Base-by-base conservation (phyloP, 2,888 invertebrate species). In the Unio pictorum region DNA sequence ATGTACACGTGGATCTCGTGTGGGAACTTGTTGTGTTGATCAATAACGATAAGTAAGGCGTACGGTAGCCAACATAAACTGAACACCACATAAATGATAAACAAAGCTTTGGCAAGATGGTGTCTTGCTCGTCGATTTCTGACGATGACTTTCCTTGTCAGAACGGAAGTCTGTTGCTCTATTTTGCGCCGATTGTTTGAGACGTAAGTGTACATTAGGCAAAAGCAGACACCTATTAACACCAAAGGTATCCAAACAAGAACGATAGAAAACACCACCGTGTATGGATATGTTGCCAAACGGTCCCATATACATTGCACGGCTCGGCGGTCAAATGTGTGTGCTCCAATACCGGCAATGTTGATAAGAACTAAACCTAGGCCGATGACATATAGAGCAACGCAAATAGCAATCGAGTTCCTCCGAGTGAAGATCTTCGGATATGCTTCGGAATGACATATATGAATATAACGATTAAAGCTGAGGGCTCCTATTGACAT, bases 301-400 rank as follows among this genome's bases (percentile, higher is more conserved):
- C 85, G 71, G 66, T 84, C 82, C 82, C 84, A 85, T 30, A 85
- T 83, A 68, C 84, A 85, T 66, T 83, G 82, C 18, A 81, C 66
- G 55, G 79, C 80, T 69, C 82, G 83, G 26, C 72, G 70, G 69
- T 85, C 83, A 62, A 81, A 85, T 11, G 70, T 62, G 68, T 85
- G 84, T 64, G 79, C 80, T 1, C 83, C 81, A 59, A 82, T 73
- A 18, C 80, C 83, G 1, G 79, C 74, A 30, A 77, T 64, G 61
- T 82, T 81, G 3, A 84, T 72, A 4, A 81, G 66, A 1, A 82
- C 78, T 8, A 85, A 69, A 8, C 73, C 57, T 18, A 80, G 59
- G 0, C 84, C 85, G 20, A 81, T 63, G 17, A 70, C 17, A 75
- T 82, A 84, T 45, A 82, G 68, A 18, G 60, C 61, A 2, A 70